Evolutionary conservation across 2,113 vertebrate species (phyloP), one percentile per base, ranked within the genome.

Genomic region (Leptobrachium ailaonicum): DNA sequence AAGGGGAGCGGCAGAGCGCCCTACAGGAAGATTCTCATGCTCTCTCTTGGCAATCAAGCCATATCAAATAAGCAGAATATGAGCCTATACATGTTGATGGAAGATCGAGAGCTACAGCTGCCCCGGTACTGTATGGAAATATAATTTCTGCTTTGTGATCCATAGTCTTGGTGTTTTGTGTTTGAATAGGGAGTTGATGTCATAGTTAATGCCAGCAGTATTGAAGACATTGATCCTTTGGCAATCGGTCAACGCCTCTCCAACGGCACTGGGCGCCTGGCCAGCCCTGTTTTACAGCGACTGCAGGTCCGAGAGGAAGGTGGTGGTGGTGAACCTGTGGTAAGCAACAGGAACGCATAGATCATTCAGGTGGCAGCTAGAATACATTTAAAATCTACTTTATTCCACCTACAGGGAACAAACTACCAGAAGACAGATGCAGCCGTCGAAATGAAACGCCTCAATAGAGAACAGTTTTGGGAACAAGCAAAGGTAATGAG

Each of bases 401-500:
- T 40, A 82, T 75, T 77, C 82, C 73, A 0, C 0, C 80, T 71
- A 41, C 93, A 99, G 97, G 97, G 97, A 60, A 97, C 98, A 9
- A 94, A 94, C 75, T 99, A 99, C 83, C 90, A 98, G 92, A 99
- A 99, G 88, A 99, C 97, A 0, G 96, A 99, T 0, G 97, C 98
- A 4, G 96, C 98, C 43, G 94, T 97, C 84, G 98, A 99, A 87
- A 99, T 99, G 96, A 99, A 98, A 88, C 95, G 96, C 74, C 94
- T 99, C 87, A 98, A 99, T 88, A 92, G 97, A 60, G 97, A 98
- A 91, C 95, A 98, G 83, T 99, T 99, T 82, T 99, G 98, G 98
- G 97, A 98, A 74, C 94, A 97, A 85, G 97, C 98, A 86, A 98
- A 98, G 97, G 98, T 98, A 85, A 66, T 85, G 8, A 9, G 43